These are phyloP conservation scores for Staurois parvus DNA, from an alignment of 2,797 vertebrate genomes.

Conservation along the genomic window DNA sequence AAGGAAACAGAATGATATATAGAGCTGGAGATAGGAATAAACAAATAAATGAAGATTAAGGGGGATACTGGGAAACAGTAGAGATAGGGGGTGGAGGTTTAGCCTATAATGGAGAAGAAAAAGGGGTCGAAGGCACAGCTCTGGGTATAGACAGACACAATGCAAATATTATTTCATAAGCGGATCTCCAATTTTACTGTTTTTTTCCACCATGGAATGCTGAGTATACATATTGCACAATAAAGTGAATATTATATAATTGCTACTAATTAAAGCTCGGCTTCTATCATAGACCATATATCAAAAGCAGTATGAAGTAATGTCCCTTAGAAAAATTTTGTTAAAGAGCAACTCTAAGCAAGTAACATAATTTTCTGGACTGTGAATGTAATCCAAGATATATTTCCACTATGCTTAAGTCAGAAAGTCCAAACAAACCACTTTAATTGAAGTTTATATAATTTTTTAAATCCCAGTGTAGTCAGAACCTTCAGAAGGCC, in stretches of 20 bases:
- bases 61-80: constrained; percentile 11
- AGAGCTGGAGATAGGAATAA: constrained; percentile 51
- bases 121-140: constrained; percentile 3
- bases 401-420: background rate
- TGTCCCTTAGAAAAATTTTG: background rate
- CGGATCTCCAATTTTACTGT: background rate
- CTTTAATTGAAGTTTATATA: background rate
- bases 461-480: background rate
- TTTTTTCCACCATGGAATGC: background rate
- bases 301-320: background rate
- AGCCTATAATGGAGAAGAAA: constrained; percentile 9
- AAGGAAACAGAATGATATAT: constrained; percentile 54
- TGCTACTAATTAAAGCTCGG: background rate
- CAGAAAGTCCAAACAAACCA: background rate
- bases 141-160: background rate
- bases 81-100: background rate
- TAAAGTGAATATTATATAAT: background rate
- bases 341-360: background rate
- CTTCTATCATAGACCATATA: background rate
- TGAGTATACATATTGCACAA: background rate
- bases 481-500: no score
- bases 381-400: background rate
- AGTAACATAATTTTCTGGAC: background rate
- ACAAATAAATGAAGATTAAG: constrained; percentile 63
- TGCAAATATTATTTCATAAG: constrained; percentile 3